These are phyloP conservation scores for Amblyjoppa proteus DNA, from an alignment of 2,888 invertebrate genomes.

Conservation along the genomic window DNA sequence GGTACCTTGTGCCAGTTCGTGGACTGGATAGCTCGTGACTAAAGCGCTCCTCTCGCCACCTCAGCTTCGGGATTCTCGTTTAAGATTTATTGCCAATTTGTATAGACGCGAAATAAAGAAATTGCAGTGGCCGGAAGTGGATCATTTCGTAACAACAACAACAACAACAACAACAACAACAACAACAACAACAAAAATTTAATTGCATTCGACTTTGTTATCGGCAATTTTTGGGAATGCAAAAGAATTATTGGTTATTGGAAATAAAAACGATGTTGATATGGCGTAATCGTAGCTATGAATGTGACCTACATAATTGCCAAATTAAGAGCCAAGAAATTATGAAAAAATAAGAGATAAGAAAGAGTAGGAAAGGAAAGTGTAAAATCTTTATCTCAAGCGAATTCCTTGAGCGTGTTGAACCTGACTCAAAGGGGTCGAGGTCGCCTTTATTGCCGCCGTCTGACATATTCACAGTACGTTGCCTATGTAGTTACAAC, in stretches of 20 bases:
- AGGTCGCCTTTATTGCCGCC: conserved; percentile 57
- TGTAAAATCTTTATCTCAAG: conserved; percentile 47
- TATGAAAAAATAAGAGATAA: no score
- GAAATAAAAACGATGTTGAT: no score
- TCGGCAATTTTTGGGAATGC: no score
- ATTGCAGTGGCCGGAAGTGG: not conserved
- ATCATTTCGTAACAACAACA: not conserved
- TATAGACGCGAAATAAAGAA: not conserved
- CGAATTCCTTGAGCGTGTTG: conserved; percentile 58
- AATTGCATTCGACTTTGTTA: no score
- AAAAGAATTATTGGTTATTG: no score
- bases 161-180: no score
- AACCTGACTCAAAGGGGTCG: conserved; percentile 73
- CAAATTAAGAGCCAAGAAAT: no score
- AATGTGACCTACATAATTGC: no score
- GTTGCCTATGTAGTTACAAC: conserved; percentile 34
- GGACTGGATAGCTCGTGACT: conserved; percentile 66
- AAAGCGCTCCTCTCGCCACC: conserved; percentile 37
- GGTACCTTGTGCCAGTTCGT: conserved; percentile 73
- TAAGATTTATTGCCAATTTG: not conserved
- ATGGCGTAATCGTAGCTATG: no score
- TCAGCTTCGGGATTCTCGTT: conserved; percentile 32
- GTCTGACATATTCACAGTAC: conserved; percentile 44
- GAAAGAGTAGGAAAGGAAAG: not conserved
- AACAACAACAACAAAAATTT: no score